Base-by-base conservation (phyloP, 2,113 vertebrate species). In the Oreochromis tanganicae region DNA sequence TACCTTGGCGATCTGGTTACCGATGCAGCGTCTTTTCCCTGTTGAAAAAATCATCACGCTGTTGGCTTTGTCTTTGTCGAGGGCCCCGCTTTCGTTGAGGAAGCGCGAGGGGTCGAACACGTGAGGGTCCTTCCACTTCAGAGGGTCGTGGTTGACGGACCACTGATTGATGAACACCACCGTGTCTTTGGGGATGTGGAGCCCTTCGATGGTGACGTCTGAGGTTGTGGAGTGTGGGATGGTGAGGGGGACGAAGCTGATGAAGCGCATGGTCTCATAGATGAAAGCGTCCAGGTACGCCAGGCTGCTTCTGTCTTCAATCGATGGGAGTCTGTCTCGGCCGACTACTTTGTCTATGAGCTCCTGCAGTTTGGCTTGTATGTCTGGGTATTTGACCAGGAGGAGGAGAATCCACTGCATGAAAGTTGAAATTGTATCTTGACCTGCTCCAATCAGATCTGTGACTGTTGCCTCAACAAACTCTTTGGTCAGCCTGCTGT, bases 141-240 rank as follows among this genome's bases (percentile, higher is more conserved):
- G 32, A 4, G 92, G 52, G 90, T 98, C 97, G 0, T 98, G 97
- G 92, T 98, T 98, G 91, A 97, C 97, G 0, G 97, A 98, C 97
- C 97, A 98, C 93, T 98, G 97, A 91, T 98, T 98, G 91, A 98
- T 91, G 90, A 98, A 98, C 80, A 98, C 95, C 54, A 98, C 97
- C 0, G 97, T 98, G 95, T 97, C 96, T 89, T 97, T 96, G 81
- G 97, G 97, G 92, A 98, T 97, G 96, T 93, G 94, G 89, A 97
- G 95, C 80, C 97, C 97, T 24, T 96, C 96, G 1, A 98, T 96
- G 9, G 95, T 95, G 78, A 97, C 97, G 2, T 97, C 96, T 0
- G 96, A 89, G 1, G 97, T 98, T 79, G 97, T 98, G 46, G 97
- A 97, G 54, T 98, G 97, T 0, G 97, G 97, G 92, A 98, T 98